Conservation (phyloP, 2,797 vertebrate species). For the Gallinago solitaria region DNA sequence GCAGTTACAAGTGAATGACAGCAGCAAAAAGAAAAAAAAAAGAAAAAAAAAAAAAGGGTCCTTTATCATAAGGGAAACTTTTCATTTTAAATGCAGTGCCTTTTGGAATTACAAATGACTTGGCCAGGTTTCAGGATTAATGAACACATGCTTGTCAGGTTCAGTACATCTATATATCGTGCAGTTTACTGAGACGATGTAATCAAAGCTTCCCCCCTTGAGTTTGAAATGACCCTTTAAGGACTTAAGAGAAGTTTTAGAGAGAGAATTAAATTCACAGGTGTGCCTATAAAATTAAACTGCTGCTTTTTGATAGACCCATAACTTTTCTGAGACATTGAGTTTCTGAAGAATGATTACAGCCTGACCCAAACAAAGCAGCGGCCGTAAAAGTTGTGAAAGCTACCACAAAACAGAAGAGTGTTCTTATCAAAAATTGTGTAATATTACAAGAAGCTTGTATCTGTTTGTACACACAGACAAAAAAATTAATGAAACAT, state of each 20-base stretch:
- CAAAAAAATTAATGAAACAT: background rate
- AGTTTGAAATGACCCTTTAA: conserved; percentile 9
- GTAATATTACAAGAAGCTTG: background rate
- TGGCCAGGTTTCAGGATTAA: background rate
- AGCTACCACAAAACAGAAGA: background rate
- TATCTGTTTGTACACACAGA: background rate
- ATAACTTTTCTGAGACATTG: background rate
- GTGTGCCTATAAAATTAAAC: background rate
- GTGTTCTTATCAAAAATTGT: background rate
- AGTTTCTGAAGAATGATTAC: conserved; percentile 20
- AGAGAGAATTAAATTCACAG: conserved; percentile 24
- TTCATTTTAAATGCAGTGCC: background rate
- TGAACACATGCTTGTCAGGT: background rate
- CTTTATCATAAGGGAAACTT: background rate
- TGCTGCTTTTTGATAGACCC: background rate
- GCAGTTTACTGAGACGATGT: background rate
- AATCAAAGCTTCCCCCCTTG: background rate
- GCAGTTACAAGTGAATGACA: background rate
- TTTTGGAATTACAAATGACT: background rate
- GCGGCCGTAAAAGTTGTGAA: background rate
- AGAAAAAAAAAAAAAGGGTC: background rate
- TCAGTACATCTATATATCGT: background rate
- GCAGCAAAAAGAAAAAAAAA: background rate
- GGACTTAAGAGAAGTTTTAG: conserved; percentile 1
- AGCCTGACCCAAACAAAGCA: background rate